Evolutionary conservation across 2,797 vertebrate genomes (phyloP), one percentile per base, ranked within the genome.

Genomic region (Oreochromis mossambicus): DNA sequence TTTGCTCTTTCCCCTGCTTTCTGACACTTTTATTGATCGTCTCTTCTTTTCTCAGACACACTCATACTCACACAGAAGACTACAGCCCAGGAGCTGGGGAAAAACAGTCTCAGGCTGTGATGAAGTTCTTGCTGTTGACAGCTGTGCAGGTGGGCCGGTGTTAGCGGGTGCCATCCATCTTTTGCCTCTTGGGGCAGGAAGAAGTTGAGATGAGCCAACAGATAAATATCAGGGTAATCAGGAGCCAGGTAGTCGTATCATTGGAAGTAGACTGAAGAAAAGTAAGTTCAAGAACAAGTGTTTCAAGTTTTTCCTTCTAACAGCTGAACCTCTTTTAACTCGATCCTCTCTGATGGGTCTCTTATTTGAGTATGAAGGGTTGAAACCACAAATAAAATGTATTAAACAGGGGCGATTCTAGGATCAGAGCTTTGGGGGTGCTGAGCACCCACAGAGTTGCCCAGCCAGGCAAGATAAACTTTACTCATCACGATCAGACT

Each of bases 71-170:
- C 48, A 83, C 54, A 82, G 24, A 80, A 48, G 29, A 77, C 24
- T 38, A 34, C 32, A 56, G 56, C 77, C 51, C 80, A 70, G 73
- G 70, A 79, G 54, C 12, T 3, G 29, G 61, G 85, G 61, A 24
- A 19, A 83, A 81, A 83, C 43, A 1, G 48, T 48, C 52, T 50
- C 3, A 4, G 66, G 19, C 81, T 32, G 85, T 89, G 84, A 94
- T 94, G 55, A 92, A 92, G 90, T 85, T 83, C 58, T 87, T 82
- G 77, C 80, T 54, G 17, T 21, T 89, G 89, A 91, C 90, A 90
- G 90, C 89, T 55, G 84, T 6, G 83, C 85, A 6, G 82, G 90
- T 52, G 88, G 87, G 82, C 82, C 9, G 7, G 26, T 4, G 13
- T 24, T 80, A 68, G 77, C 82, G 82, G 7, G 78, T 54, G 43